Conservation (phyloP, 2,888 invertebrate genomes). For the Lucinisca nassula region DNA sequence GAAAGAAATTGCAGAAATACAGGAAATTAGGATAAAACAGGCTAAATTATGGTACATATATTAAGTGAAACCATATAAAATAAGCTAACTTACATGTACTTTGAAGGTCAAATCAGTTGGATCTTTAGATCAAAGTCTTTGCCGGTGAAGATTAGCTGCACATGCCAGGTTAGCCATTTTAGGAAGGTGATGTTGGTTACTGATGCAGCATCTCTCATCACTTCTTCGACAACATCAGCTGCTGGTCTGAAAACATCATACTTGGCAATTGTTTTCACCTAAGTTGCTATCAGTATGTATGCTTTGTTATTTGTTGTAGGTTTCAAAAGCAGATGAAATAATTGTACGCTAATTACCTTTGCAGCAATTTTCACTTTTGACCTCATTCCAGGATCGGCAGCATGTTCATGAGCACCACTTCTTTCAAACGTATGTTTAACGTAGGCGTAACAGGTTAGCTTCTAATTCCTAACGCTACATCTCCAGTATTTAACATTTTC, state of each 20-base stretch:
- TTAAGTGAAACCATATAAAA: no score
- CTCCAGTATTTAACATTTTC: neutral
- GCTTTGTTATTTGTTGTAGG: neutral
- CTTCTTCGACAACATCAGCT: neutral
- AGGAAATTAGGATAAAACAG: no score
- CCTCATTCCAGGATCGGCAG: no score
- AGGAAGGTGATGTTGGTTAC: neutral
- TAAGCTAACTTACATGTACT: no score
- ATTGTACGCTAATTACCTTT: no score
- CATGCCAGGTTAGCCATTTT: no score
- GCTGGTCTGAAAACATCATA: neutral
- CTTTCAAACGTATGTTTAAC: neutral
- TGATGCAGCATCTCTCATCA: neutral
- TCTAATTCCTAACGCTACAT: neutral
- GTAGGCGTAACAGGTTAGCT: neutral
- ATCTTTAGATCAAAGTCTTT: neutral
- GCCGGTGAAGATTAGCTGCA: neutral
- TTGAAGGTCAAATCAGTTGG: no score
- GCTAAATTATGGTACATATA: no score
- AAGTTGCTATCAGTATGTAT: neutral
- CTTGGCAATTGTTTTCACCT: neutral
- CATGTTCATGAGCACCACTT: no score
- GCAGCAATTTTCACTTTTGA: no score
- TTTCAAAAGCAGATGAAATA: no score
- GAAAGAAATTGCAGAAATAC: no score